Percentiles rank a stretch among this genome's conserved stretches.
Conservation (phyloP, 2,113 vertebrate species). For the Campylomormyrus tamandua region DNA sequence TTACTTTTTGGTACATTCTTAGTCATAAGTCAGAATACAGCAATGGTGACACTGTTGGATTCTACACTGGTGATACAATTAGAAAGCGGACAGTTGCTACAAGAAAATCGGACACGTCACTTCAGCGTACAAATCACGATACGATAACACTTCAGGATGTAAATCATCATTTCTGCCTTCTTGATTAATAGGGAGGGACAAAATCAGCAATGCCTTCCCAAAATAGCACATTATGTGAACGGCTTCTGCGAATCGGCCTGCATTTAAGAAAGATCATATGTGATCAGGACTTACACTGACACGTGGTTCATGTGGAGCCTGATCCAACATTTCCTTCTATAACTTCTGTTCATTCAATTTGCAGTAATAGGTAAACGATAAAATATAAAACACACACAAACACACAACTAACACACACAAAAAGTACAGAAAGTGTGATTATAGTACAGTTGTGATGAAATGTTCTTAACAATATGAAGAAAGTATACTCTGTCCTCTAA, state of each 20-base stretch:
- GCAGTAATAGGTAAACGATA: too few species aligned
- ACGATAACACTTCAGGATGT: background rate
- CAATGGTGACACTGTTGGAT: background rate
- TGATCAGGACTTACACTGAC: background rate
- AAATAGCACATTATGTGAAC: background rate
- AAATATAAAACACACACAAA: background rate
- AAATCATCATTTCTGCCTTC: background rate
- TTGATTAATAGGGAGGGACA: background rate
- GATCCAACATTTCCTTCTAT: background rate
- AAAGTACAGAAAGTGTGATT: background rate
- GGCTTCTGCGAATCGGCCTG: background rate
- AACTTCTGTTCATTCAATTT: too few species aligned
- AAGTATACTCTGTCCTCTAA: background rate
- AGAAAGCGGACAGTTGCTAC: background rate
- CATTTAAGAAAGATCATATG: background rate
- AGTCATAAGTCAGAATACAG: background rate
- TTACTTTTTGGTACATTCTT: background rate
- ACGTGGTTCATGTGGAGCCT: background rate
- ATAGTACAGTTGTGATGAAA: background rate
- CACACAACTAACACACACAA: background rate
- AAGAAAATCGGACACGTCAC: background rate
- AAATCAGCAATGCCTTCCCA: background rate
- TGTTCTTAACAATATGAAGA: background rate
- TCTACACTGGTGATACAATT: constrained; percentile 1
- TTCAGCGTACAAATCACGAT: background rate